These are phyloP conservation scores for Rhagophthalmus giganteus DNA, from an alignment of 2,888 invertebrate genomes.

Conservation along the genomic window DNA sequence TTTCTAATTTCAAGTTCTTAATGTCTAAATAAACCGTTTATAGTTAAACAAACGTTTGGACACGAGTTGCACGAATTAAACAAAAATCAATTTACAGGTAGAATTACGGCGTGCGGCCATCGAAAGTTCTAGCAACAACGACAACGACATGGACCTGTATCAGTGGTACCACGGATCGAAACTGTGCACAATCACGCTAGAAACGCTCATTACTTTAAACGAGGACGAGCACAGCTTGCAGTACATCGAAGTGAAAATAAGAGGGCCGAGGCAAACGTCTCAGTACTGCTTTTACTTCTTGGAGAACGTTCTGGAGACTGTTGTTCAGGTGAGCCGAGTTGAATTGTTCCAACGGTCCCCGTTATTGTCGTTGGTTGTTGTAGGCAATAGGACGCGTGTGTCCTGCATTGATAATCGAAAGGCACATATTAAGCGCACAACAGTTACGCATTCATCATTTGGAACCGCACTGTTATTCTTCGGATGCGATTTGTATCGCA, in stretches of 20 bases:
- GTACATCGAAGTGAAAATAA: conserved; percentile 67
- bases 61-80: too few relatives aligned
- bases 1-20: too few relatives aligned
- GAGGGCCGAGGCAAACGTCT: conserved; percentile 63
- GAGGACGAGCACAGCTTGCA: conserved; percentile 55
- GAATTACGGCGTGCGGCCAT: conserved; percentile 47
- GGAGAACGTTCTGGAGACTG: conserved; percentile 66
- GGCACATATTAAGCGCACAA: conserved; percentile 65
- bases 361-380: not conserved
- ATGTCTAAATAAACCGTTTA: too few relatives aligned
- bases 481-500: conserved; percentile 51
- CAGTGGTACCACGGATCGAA: conserved; percentile 76
- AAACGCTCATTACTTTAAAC: conserved; percentile 68
- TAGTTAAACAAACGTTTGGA: too few relatives aligned
- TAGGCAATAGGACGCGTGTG: conserved; percentile 66
- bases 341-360: not conserved
- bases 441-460: conserved; percentile 57
- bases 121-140: conserved; percentile 51
- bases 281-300: conserved; percentile 69
- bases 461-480: conserved; percentile 52
- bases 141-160: conserved; percentile 66
- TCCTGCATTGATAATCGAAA: conserved; percentile 68
- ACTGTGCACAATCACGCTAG: conserved; percentile 67
- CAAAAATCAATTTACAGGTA: conserved; percentile 42
- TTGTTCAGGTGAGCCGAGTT: conserved; percentile 59